Evolutionary conservation across 2,113 vertebrate genomes (phyloP).

Genomic region (Chloropsis cyanopogon): DNA sequence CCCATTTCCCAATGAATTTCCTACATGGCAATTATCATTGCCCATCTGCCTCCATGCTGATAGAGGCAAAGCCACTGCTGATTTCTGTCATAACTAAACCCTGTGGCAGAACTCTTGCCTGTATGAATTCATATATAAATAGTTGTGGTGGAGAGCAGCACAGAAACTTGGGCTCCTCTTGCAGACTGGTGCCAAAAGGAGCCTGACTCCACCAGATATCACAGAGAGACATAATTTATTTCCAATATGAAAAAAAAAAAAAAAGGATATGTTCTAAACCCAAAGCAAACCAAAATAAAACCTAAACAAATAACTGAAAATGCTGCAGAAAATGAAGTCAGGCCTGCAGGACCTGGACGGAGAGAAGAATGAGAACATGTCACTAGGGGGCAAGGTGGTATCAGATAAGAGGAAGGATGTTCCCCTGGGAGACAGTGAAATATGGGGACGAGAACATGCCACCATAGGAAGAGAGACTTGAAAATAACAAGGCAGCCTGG

Average conservation of each 20-base stretch:
- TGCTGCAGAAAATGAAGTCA: background rate
- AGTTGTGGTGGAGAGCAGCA: background rate
- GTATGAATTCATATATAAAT: background rate
- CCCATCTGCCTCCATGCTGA: background rate
- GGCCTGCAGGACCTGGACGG: background rate
- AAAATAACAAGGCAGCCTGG: constrained; percentile 10
- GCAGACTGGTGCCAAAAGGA: background rate
- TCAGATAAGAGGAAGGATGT: background rate
- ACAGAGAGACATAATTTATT: background rate
- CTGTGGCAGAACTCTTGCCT: background rate
- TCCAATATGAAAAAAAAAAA: background rate
- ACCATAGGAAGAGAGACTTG: background rate
- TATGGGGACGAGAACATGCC: background rate
- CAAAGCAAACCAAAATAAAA: background rate
- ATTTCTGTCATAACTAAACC: background rate
- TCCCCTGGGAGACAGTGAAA: background rate
- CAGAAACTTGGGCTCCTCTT: background rate
- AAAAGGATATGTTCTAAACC: background rate
- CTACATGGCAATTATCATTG: background rate
- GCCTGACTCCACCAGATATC: background rate
- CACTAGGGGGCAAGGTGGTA: constrained; percentile 18
- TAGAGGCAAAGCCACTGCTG: background rate
- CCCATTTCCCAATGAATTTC: background rate
- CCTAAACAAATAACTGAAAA: background rate
- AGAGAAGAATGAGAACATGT: background rate